phyloP scores from a whole-genome alignment of 2,888 invertebrate genomes.

The Drosophila leonis region DNA sequence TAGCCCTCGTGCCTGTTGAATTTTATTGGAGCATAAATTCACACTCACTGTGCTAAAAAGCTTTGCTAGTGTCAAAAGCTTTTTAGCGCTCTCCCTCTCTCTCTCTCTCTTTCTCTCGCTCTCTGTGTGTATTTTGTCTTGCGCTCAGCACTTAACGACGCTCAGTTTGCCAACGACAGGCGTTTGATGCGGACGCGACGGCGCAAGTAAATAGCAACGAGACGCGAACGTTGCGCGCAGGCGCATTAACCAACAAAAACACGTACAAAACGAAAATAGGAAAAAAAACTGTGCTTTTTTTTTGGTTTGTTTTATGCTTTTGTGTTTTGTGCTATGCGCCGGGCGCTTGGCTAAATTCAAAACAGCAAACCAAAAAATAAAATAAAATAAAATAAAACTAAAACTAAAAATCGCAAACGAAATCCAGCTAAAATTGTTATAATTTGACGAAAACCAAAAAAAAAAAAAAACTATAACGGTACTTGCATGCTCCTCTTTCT shows the following conservation, averaged over 20 bases:
- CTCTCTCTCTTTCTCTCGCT: background rate
- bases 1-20: conserved; percentile 53
- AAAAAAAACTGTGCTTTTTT: conserved; percentile 38
- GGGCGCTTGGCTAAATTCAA: conserved; percentile 36
- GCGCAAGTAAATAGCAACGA: conserved; percentile 35
- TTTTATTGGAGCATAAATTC: conserved; percentile 54
- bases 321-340: conserved; percentile 35
- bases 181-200: conserved; percentile 75
- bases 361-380: conserved; percentile 24
- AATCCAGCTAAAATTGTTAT: conserved; percentile 35
- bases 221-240: conserved; percentile 57
- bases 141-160: conserved; percentile 42
- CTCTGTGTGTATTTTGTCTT: conserved; percentile 55
- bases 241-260: conserved; percentile 56
- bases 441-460: conserved; percentile 32
- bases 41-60: conserved; percentile 68
- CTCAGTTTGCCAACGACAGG: conserved; percentile 76
- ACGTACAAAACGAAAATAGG: conserved; percentile 40
- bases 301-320: conserved; percentile 53
- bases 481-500: conserved; percentile 48
- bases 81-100: conserved; percentile 33
- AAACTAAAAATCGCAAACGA: conserved; percentile 44
- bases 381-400: conserved; percentile 36
- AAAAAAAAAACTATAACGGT: conserved; percentile 54
- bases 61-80: conserved; percentile 51